Evolutionary conservation across 92 coral and sea anemone species (phyloP).

Genomic region (Parazoanthus atlanticus): DNA sequence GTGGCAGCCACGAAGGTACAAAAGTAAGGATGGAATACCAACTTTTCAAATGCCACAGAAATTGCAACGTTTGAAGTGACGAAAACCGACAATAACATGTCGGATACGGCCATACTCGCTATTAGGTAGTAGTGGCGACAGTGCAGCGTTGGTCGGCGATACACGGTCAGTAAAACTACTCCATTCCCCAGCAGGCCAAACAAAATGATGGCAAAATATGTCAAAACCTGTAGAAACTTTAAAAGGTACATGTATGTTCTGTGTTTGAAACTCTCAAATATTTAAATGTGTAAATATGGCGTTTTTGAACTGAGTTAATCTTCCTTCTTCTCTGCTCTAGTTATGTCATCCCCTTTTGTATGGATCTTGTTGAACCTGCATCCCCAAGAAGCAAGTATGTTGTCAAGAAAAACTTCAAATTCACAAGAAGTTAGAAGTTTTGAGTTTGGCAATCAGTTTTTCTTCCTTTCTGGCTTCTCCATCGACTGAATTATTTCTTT

Average conservation of each 20-base stretch:
- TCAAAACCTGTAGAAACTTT: not conserved
- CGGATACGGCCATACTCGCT: constrained; percentile 15
- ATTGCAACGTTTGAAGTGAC: not conserved
- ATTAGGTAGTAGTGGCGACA: not conserved
- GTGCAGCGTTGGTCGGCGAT: not conserved
- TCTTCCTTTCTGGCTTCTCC: not conserved
- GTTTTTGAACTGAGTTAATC: not conserved
- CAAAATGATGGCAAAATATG: not conserved
- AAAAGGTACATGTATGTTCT: not conserved
- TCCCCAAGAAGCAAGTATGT: not conserved
- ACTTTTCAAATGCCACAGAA: not conserved
- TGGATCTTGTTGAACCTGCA: not conserved
- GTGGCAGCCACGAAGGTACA: not conserved
- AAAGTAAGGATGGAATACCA: not conserved
- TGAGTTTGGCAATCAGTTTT: not conserved
- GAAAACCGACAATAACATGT: not conserved
- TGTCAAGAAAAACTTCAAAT: not conserved
- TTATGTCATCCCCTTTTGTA: not conserved
- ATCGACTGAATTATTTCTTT: not conserved
- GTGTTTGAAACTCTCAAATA: not conserved
- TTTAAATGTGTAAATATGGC: not conserved
- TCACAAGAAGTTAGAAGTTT: not conserved
- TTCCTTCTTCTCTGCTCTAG: not conserved
- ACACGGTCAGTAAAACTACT: not conserved
- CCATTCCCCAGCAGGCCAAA: constrained; percentile 11